Evolutionary conservation across 2,888 invertebrate species (phyloP).

Genomic region (Agelastica alni): DNA sequence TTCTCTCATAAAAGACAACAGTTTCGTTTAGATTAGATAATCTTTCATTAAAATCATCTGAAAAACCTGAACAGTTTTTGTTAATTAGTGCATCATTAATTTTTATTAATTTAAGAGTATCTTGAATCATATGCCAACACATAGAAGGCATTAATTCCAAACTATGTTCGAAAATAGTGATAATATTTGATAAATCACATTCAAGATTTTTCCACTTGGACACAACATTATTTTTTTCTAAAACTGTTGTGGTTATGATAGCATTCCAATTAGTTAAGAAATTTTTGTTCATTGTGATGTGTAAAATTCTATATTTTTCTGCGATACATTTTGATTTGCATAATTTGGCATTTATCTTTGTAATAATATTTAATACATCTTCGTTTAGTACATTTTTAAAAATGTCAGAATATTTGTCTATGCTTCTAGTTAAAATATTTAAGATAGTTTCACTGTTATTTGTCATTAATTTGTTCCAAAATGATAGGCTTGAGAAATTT

Average conservation of each 20-base stretch:
- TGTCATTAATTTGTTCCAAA: background rate
- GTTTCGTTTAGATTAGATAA: background rate
- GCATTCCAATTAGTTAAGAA: background rate
- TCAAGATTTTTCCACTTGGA: background rate
- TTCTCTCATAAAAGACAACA: background rate
- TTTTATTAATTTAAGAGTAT: background rate
- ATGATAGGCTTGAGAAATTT: background rate
- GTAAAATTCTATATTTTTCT: slow-evolving; percentile 7
- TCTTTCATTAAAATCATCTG: background rate
- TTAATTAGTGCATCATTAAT: background rate
- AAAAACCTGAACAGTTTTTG: too few species aligned
- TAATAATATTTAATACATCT: background rate
- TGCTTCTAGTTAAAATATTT: background rate
- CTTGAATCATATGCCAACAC: slow-evolving; percentile 2
- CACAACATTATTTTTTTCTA: background rate
- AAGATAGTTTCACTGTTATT: background rate
- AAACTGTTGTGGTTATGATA: background rate
- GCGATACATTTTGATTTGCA: slow-evolving; percentile 1
- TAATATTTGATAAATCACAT: background rate
- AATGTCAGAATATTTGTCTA: slow-evolving; percentile 1
- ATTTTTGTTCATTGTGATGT: background rate
- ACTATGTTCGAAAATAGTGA: background rate
- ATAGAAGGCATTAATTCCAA: slow-evolving; percentile 5
- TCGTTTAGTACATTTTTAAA: background rate
- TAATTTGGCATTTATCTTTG: slow-evolving; percentile 4